Base-by-base conservation (phyloP, 2,797 vertebrate species). In the Ibycter americanus region DNA sequence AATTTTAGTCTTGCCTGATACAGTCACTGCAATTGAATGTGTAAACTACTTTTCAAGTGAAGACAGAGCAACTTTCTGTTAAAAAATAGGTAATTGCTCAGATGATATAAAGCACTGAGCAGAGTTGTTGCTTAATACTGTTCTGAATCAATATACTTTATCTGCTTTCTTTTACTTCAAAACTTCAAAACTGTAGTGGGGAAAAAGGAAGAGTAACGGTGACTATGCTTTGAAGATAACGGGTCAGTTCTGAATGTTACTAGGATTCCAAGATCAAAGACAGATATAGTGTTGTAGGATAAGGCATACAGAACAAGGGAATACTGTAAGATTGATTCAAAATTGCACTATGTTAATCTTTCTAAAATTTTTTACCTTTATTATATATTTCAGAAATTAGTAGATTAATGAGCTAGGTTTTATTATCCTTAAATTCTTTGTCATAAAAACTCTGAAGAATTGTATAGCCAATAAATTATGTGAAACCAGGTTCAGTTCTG, bases 11-110 rank as follows among this genome's bases (percentile, higher is more conserved):
- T 76, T 83, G 4, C 20, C 29, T 71, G 44, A 31, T 65, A 46
- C 3, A 42, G 16, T 59, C 36, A 36, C 29, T 55, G n/a, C 9
- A 72, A 65, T 5, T 90, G 58, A 91, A 61, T 22, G 6, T 20
- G 47, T 84, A 95, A 94, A 96, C 61, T 87, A 56, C 5, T 68
- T 88, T 84, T 83, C n/a, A 44, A 88, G 49, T 62, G 90, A 59
- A 77, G 80, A 44, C 32, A 11, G 47, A 93, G 15, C 7, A 93
- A 79, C 9, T 63, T 83, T 84, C 27, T 63, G 58, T 88, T 36
- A 40, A 92, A 95, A 89, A 70, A 65, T 3, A 83, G 20, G 9
- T 66, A 73, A 70, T 79, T 90, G 21, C 19, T 78, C 31, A 34
- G 25, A 68, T 58, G 15, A 32, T 58, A 61, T 49, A 54, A 97